Percentiles rank a stretch among this genome's conserved stretches.
Conservation (phyloP, 2,113 vertebrate species). For the Mola mola region DNA sequence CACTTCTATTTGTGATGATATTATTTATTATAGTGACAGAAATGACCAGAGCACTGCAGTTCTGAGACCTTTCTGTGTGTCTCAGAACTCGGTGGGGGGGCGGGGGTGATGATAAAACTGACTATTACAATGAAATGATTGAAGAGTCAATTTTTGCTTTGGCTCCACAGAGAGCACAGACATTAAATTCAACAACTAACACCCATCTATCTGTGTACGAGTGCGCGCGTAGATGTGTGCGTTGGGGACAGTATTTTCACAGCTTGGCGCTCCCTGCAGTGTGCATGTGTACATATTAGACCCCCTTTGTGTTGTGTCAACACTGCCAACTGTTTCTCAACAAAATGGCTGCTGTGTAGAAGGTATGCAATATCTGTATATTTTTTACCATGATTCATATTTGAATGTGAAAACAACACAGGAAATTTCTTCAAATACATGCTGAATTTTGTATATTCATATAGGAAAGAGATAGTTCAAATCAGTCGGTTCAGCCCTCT, state of each 20-base stretch:
- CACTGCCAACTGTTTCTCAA: too few relatives aligned
- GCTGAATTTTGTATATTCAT: too few relatives aligned
- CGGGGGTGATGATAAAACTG: conserved; percentile 37
- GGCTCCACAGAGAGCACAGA: conserved; percentile 53
- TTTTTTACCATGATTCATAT: too few relatives aligned
- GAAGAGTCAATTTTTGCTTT: conserved; percentile 52
- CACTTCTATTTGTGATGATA: conserved; percentile 48
- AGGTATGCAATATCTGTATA: too few relatives aligned
- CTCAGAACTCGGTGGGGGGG: conserved; percentile 5
- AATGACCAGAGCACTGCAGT: conserved; percentile 36
- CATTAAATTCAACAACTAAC: conserved; percentile 38
- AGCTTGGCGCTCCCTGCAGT: conserved; percentile 59
- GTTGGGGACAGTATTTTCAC: conserved; percentile 47
- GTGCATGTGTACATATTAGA: conserved; percentile 35
- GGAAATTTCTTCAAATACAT: too few relatives aligned
- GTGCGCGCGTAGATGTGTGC: conserved; percentile 24
- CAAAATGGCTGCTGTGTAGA: too few relatives aligned
- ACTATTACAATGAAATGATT: conserved; percentile 61
- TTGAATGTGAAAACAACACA: too few relatives aligned
- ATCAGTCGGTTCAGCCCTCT: too few relatives aligned
- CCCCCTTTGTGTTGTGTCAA: conserved; percentile 42
- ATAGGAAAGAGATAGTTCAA: too few relatives aligned
- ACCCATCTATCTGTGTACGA: conserved; percentile 44
- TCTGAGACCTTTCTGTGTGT: conserved; percentile 48
- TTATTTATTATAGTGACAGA: conserved; percentile 65